phyloP scores from a whole-genome alignment of 2,797 vertebrate species.

The Hafferia zeledoni region DNA sequence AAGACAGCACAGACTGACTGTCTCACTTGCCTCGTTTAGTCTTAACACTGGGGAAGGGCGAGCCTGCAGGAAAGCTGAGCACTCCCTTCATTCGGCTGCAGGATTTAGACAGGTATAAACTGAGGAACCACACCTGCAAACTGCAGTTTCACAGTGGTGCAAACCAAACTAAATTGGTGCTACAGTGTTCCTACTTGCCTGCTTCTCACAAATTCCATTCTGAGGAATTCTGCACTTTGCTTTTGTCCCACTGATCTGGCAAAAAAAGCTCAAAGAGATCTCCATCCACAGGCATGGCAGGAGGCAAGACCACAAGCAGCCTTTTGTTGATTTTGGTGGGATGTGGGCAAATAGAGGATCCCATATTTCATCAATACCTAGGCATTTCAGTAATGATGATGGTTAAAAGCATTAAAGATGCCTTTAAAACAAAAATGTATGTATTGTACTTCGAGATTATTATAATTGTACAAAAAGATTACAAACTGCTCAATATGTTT shows the following conservation, averaged over 20 bases:
- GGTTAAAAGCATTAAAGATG: not conserved
- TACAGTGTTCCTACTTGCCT: not conserved
- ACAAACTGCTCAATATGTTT: not conserved
- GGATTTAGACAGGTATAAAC: not conserved
- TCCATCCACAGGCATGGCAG: not conserved
- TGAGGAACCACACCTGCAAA: not conserved
- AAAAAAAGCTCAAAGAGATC: not conserved
- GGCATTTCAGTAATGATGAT: not conserved
- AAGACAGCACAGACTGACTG: not conserved
- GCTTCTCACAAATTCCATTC: not conserved
- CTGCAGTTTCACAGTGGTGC: not conserved
- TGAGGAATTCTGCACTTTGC: not conserved
- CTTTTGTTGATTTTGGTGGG: not conserved
- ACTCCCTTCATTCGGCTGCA: not conserved
- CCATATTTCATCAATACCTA: not conserved
- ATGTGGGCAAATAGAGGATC: not conserved
- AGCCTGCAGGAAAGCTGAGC: not conserved
- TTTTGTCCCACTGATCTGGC: not conserved
- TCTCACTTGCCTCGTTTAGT: not conserved
- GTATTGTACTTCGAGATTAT: not conserved
- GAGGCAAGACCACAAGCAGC: not conserved
- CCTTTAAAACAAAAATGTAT: not conserved
- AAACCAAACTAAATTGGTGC: not conserved
- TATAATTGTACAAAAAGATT: not conserved
- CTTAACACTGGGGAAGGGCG: not conserved